Evolutionary conservation across 2,113 vertebrate genomes (phyloP).

Genomic region (Strigops habroptila): DNA sequence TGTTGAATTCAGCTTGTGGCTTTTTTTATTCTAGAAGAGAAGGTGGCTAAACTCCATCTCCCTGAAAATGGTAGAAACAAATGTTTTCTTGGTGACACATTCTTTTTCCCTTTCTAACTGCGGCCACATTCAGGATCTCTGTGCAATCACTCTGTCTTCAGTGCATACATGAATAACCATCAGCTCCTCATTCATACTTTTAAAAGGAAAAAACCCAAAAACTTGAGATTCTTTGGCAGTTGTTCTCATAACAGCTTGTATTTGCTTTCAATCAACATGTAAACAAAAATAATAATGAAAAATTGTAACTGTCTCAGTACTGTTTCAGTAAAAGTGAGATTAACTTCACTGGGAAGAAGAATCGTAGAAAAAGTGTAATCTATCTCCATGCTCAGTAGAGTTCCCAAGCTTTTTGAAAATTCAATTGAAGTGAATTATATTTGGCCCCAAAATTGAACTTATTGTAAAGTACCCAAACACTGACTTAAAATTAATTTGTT

Average conservation of each 20-base stretch:
- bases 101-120: neutral
- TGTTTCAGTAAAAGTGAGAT: neutral
- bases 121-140: neutral
- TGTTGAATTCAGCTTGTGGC: neutral
- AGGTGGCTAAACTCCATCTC: neutral
- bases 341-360: neutral
- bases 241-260: neutral
- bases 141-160: neutral
- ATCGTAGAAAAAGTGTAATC: neutral
- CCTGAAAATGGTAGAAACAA: neutral
- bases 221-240: neutral
- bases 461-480: rapidly evolving
- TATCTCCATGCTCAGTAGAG: neutral
- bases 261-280: neutral
- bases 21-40: neutral
- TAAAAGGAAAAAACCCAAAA: neutral
- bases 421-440: neutral
- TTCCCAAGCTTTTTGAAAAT: neutral
- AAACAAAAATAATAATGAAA: neutral
- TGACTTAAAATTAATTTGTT: neutral
- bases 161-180: neutral
- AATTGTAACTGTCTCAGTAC: neutral
- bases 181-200: rapidly evolving
- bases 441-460: neutral
- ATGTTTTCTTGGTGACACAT: neutral